Evolutionary conservation across 2,888 invertebrate genomes (phyloP).

Genomic region (Polyommatus iphigenia): DNA sequence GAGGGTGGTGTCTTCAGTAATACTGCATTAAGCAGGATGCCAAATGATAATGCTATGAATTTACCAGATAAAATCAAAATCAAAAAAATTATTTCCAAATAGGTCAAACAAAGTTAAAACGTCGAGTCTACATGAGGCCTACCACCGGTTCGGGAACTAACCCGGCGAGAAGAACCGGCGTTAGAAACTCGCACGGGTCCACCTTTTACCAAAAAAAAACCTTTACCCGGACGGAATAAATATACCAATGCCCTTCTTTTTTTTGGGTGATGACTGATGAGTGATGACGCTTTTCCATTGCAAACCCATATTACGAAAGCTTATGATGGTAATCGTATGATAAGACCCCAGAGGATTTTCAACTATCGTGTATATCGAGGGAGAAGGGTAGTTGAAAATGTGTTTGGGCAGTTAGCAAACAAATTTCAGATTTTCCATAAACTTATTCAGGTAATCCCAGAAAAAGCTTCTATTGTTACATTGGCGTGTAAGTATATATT

Average conservation of each 20-base stretch:
- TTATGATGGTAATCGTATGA: slow-evolving; percentile 41
- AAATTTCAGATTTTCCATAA: slow-evolving; percentile 38
- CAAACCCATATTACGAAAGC: slow-evolving; percentile 36
- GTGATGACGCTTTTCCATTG: slow-evolving; percentile 41
- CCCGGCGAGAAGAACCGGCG: too few species aligned
- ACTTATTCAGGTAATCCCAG: slow-evolving; percentile 34
- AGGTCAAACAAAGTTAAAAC: too few species aligned
- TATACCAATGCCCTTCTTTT: slow-evolving; percentile 38
- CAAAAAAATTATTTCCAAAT: too few species aligned
- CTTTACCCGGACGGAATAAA: slow-evolving; percentile 40
- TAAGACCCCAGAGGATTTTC: slow-evolving; percentile 39
- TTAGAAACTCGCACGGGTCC: too few species aligned
- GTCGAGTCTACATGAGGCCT: too few species aligned
- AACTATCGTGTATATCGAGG: slow-evolving; percentile 38
- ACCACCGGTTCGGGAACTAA: too few species aligned
- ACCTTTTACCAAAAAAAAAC: slow-evolving; percentile 20
- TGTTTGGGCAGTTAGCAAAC: slow-evolving; percentile 43
- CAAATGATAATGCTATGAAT: slow-evolving; percentile 41
- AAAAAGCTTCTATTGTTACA: slow-evolving; percentile 36
- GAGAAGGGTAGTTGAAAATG: slow-evolving; percentile 31
- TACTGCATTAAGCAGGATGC: slow-evolving; percentile 35
- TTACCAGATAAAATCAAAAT: slow-evolving; percentile 36
- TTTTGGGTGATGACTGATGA: slow-evolving; percentile 40
- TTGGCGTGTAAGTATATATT: slow-evolving; percentile 37
- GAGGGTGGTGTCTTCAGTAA: slow-evolving; percentile 43